Conservation (phyloP, 2,888 invertebrate species). For the Petrolisthes manimaculis region DNA sequence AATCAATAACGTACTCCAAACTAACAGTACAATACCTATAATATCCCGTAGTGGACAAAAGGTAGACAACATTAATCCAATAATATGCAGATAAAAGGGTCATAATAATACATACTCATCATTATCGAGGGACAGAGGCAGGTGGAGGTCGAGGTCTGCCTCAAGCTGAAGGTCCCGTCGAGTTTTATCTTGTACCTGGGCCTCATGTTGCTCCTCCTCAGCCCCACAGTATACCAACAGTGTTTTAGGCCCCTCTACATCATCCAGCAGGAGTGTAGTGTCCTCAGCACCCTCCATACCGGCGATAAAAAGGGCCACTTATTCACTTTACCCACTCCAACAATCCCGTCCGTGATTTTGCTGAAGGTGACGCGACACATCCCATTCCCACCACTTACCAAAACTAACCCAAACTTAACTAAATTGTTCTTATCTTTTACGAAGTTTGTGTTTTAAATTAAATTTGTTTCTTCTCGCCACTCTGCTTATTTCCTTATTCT, state of each 20-base stretch:
- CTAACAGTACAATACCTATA: too few species aligned
- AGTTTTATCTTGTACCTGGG: background rate
- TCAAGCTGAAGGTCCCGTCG: background rate
- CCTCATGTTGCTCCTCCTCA: background rate
- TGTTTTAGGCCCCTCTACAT: background rate
- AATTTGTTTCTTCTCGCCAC: too few species aligned
- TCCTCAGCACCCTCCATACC: slow-evolving; percentile 27
- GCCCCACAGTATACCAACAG: slow-evolving; percentile 41
- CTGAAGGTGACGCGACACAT: too few species aligned
- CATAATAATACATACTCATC: background rate
- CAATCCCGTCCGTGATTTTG: too few species aligned
- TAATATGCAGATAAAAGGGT: background rate
- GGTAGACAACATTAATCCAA: background rate
- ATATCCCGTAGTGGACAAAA: too few species aligned
- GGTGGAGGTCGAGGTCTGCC: background rate
- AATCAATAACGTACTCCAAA: too few species aligned
- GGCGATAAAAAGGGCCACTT: background rate
- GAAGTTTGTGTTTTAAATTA: too few species aligned
- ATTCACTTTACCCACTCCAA: too few species aligned
- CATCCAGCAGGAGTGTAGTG: slow-evolving; percentile 18
- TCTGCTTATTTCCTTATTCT: too few species aligned
- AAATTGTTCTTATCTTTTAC: too few species aligned
- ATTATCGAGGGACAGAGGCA: background rate
- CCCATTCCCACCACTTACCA: too few species aligned
- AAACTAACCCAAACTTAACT: too few species aligned